Conservation (phyloP, 2,113 vertebrate species). For the Caretta caretta region DNA sequence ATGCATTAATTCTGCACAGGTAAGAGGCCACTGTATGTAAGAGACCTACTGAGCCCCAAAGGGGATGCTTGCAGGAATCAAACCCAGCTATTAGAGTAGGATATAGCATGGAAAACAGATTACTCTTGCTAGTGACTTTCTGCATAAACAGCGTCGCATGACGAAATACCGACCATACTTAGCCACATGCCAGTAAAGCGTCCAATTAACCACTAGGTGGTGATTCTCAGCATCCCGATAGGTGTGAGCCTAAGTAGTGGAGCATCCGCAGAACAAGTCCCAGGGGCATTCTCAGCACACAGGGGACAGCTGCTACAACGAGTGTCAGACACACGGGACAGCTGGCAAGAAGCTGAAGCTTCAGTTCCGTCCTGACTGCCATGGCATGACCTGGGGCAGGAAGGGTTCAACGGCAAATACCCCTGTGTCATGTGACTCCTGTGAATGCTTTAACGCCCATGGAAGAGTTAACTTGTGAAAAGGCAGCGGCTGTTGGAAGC, state of each 20-base stretch:
- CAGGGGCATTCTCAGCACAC: background rate
- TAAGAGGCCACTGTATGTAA: background rate
- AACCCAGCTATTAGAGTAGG: background rate
- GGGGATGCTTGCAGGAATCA: background rate
- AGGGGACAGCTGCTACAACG: too few species aligned
- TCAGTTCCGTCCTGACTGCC: background rate
- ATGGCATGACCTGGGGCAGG: background rate
- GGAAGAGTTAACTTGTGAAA: background rate
- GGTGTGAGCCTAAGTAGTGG: too few species aligned
- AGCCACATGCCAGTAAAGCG: background rate
- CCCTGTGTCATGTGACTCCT: too few species aligned
- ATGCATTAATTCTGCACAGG: background rate
- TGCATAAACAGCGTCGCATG: background rate
- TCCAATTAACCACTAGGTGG: background rate
- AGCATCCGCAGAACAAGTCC: too few species aligned
- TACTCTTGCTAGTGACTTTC: background rate
- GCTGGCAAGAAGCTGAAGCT: background rate
- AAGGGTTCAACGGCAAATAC: too few species aligned
- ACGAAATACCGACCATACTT: background rate
- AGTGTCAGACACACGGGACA: background rate
- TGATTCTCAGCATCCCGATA: background rate
- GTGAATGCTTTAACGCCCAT: too few species aligned
- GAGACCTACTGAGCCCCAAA: background rate
- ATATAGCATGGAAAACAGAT: background rate
- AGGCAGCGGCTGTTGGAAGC: background rate